phyloP scores from a whole-genome alignment of 2,888 invertebrate species.

The Hyles lineata region DNA sequence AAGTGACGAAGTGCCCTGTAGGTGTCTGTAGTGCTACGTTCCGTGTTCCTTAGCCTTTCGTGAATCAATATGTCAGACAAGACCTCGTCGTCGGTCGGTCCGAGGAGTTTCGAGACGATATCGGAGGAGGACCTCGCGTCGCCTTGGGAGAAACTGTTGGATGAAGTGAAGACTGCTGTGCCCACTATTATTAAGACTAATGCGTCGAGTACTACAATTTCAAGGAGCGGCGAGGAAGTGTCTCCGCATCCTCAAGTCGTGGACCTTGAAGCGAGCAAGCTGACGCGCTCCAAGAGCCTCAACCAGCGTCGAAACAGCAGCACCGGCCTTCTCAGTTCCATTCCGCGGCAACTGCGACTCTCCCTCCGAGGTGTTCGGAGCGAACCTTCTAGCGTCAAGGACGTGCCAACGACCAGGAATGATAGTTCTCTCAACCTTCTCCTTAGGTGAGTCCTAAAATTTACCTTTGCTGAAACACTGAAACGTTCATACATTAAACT shows the following conservation, averaged over 20 bases:
- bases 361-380: constrained; percentile 81
- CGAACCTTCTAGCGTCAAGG: constrained; percentile 80
- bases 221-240: constrained; percentile 65
- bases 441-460: constrained; percentile 71
- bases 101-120: constrained; percentile 82
- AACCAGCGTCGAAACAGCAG: constrained; percentile 80
- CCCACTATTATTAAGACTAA: constrained; percentile 80
- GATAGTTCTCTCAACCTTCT: constrained; percentile 81
- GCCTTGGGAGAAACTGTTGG: constrained; percentile 81
- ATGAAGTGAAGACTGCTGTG: constrained; percentile 73
- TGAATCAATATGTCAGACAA: constrained; percentile 78
- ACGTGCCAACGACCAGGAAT: constrained; percentile 78
- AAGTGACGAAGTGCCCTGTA: constrained; percentile 83
- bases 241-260: constrained; percentile 60
- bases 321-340: constrained; percentile 82
- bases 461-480: constrained; percentile 13
- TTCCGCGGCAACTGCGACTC: constrained; percentile 81
- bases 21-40: constrained; percentile 82
- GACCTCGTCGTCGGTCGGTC: constrained; percentile 79
- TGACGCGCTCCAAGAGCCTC: constrained; percentile 79
- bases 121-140: constrained; percentile 79
- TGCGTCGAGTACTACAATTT: constrained; percentile 74
- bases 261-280: constrained; percentile 72
- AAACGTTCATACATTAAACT: too few species aligned
- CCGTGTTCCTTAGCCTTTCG: constrained; percentile 59